A percentile compares a stretch with the other conserved stretches of the same genome.
Conservation (phyloP, 2,888 invertebrate genomes). For the Morinoia aosen region DNA sequence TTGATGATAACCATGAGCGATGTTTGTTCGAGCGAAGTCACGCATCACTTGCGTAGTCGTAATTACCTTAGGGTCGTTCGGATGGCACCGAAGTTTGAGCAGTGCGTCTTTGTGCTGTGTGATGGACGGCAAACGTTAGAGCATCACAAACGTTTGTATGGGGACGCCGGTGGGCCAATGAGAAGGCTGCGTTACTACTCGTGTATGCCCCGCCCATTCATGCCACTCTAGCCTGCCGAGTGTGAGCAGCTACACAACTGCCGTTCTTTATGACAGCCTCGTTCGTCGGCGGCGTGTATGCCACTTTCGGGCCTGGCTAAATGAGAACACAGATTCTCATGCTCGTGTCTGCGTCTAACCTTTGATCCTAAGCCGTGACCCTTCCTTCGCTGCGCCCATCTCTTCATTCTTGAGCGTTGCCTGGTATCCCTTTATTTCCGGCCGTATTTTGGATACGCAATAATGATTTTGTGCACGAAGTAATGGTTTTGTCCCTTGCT, state of each 20-base stretch:
- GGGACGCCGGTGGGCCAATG: neutral
- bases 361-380: constrained; percentile 1
- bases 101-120: constrained; percentile 16
- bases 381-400: neutral
- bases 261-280: neutral
- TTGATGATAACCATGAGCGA: neutral
- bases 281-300: neutral
- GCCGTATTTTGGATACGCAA: neutral
- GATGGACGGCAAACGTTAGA: constrained; percentile 40
- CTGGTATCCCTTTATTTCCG: neutral
- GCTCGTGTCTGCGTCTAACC: neutral
- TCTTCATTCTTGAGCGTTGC: neutral
- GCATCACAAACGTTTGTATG: constrained; percentile 22
- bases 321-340: neutral
- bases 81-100: neutral
- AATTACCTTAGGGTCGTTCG: neutral
- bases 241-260: neutral
- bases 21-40: neutral
- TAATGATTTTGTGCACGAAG: neutral
- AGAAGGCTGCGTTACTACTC: neutral
- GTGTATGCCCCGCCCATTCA: constrained; percentile 28
- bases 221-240: neutral
- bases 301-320: too few species aligned
- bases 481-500: neutral
- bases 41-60: neutral